A percentile compares a stretch with the other conserved stretches of the same genome.
phyloP scores from a whole-genome alignment of 2,888 invertebrate species.

The Aelia acuminata region DNA sequence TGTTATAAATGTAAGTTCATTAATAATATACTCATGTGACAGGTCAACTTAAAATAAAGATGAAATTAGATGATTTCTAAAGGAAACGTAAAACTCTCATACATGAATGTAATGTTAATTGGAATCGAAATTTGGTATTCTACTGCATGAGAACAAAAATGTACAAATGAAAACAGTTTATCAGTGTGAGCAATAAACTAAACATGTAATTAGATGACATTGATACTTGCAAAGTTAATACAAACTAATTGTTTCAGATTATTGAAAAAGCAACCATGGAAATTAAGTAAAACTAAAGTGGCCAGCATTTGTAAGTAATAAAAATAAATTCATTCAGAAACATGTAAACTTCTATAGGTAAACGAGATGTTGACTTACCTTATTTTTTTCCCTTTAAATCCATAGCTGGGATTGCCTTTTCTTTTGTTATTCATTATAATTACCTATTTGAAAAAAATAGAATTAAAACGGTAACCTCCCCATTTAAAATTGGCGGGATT shows the following conservation, averaged over 20 bases:
- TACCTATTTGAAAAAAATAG: background rate
- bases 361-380: background rate
- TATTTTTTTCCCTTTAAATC: slow-evolving; percentile 8
- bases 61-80: too few relatives aligned
- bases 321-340: background rate
- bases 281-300: background rate
- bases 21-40: too few relatives aligned
- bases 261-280: background rate
- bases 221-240: background rate
- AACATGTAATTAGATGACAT: background rate
- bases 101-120: too few relatives aligned
- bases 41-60: background rate
- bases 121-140: too few relatives aligned
- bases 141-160: background rate
- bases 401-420: slow-evolving; percentile 1
- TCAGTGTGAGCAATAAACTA: background rate
- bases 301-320: background rate
- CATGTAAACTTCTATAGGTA: background rate
- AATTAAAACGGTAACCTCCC: background rate
- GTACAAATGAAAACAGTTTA: too few relatives aligned
- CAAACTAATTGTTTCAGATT: background rate
- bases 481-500: slow-evolving; percentile 44
- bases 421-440: background rate
- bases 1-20: too few relatives aligned
- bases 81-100: too few relatives aligned